Evolutionary conservation across 2,113 vertebrate genomes (phyloP).

Genomic region (Cacatua alba): DNA sequence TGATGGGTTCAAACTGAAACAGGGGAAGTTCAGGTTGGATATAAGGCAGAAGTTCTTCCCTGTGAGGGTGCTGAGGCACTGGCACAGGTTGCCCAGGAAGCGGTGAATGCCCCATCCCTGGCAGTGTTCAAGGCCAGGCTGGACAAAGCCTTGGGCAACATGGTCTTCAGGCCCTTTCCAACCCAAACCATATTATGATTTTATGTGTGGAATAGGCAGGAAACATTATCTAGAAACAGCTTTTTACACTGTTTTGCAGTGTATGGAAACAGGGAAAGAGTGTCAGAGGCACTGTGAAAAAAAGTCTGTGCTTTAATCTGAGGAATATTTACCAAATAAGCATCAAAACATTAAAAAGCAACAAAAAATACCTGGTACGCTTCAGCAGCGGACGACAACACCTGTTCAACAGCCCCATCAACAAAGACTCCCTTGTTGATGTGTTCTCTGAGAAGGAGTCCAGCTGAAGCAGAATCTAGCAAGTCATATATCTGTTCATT

Average conservation of each 20-base stretch:
- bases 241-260: neutral
- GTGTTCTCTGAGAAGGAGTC: conserved; percentile 92
- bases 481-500: conserved; percentile 97
- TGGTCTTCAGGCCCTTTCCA: neutral
- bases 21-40: no score
- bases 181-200: neutral
- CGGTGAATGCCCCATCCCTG: neutral
- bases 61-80: no score
- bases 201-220: neutral
- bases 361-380: conserved; percentile 87
- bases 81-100: neutral
- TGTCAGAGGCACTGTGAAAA: neutral
- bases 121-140: neutral
- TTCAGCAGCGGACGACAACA: conserved; percentile 89
- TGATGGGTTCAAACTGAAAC: no score
- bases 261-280: neutral
- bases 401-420: conserved; percentile 91
- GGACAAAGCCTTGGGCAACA: neutral
- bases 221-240: neutral
- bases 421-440: conserved; percentile 97
- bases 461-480: conserved; percentile 90
- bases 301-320: neutral
- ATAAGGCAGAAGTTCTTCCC: no score
- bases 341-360: neutral
- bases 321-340: neutral